These are phyloP conservation scores for Neodiprion fabricii DNA, from an alignment of 1,140 invertebrate species.

Conservation along the genomic window DNA sequence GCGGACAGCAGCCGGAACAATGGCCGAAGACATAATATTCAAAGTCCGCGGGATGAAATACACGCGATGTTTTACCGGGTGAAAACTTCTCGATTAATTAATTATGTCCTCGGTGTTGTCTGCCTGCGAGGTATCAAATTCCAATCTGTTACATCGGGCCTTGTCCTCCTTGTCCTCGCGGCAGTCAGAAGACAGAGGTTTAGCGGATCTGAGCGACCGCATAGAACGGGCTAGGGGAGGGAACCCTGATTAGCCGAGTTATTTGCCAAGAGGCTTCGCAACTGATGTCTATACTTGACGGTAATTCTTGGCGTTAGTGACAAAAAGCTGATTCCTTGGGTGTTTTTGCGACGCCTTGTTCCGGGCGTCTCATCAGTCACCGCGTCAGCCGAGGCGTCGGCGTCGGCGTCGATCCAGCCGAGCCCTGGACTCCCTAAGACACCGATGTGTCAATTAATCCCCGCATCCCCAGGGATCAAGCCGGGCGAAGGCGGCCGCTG, in stretches of 20 bases:
- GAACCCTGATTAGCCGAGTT: conserved; percentile 49
- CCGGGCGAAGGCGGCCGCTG: background rate
- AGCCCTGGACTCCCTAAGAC: conserved; percentile 32
- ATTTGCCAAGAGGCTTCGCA: conserved; percentile 32
- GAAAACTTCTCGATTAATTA: background rate
- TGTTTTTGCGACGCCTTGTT: conserved; percentile 38
- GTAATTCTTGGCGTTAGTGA: conserved; percentile 38
- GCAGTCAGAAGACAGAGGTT: background rate
- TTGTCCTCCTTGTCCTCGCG: conserved; percentile 16
- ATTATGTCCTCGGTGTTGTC: conserved; percentile 27
- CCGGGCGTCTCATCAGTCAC: conserved; percentile 50
- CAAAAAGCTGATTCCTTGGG: conserved; percentile 41
- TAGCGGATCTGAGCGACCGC: background rate
- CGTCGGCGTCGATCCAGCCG: conserved; percentile 19
- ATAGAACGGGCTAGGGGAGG: conserved; percentile 26
- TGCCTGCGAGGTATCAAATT: conserved; percentile 52
- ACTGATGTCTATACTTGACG: conserved; percentile 32
- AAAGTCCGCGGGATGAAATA: background rate
- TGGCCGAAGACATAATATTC: background rate
- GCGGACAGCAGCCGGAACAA: no score
- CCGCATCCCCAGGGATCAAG: conserved; percentile 36
- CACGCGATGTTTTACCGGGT: background rate
- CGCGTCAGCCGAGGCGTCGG: conserved; percentile 31
- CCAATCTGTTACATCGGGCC: conserved; percentile 55
- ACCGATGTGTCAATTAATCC: conserved; percentile 56